Conservation (phyloP, 2,113 vertebrate species). For the Candoia aspera region DNA sequence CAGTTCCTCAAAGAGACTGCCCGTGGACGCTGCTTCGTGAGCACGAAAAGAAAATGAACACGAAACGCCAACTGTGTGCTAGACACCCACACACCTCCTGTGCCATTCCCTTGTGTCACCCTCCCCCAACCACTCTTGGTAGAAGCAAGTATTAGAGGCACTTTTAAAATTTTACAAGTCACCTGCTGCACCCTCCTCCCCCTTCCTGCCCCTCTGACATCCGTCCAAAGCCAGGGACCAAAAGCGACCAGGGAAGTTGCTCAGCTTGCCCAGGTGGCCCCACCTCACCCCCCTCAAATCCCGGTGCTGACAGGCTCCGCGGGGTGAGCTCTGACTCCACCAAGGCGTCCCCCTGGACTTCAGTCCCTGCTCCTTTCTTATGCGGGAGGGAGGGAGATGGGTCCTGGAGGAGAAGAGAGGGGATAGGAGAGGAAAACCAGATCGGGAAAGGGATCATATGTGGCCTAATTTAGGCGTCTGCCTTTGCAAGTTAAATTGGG, state of each 20-base stretch:
- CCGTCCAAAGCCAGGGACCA: conserved; percentile 33
- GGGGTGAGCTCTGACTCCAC: background rate
- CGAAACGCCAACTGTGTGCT: background rate
- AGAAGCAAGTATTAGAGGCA: conserved; percentile 62
- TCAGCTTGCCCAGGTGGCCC: conserved; percentile 58
- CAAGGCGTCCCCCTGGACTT: background rate
- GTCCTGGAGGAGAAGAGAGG: background rate
- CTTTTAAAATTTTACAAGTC: conserved; percentile 40
- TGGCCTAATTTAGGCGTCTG: background rate
- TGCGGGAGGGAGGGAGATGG: background rate
- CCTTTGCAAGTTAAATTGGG: background rate
- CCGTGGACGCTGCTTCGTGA: background rate
- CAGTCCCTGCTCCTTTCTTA: background rate
- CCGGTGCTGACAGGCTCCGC: background rate
- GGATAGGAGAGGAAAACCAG: background rate
- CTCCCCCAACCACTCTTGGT: background rate
- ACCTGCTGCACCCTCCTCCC: conserved; percentile 21
- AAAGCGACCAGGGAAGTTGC: background rate
- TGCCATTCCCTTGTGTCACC: background rate
- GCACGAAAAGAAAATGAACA: background rate
- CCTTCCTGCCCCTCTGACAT: background rate
- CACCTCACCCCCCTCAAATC: background rate
- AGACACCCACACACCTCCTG: background rate
- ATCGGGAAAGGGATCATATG: background rate
- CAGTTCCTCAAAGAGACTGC: background rate